Evolutionary conservation across 2,888 invertebrate genomes (phyloP).

Genomic region (Masnerella sp.): DNA sequence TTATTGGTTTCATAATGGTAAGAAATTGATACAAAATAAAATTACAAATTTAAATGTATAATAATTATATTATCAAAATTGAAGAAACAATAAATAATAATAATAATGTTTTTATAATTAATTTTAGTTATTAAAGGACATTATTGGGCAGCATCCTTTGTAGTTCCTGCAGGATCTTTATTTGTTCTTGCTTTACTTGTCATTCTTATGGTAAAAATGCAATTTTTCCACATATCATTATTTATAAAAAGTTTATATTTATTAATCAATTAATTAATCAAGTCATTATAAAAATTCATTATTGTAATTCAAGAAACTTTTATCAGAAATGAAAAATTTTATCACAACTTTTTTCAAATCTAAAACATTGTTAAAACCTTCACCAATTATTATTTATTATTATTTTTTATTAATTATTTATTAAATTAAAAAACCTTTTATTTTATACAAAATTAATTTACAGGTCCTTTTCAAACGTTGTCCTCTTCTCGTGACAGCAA

Average conservation of each 20-base stretch:
- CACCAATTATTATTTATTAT: too few relatives aligned
- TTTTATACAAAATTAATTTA: conserved; percentile 61
- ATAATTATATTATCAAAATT: too few relatives aligned
- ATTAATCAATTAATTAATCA: conserved; percentile 1
- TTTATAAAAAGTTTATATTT: background rate
- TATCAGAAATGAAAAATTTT: too few relatives aligned
- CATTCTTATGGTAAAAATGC: conserved; percentile 69
- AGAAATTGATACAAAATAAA: too few relatives aligned
- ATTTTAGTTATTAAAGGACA: conserved; percentile 67
- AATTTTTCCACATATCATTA: background rate
- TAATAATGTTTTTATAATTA: too few relatives aligned
- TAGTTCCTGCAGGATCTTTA: conserved; percentile 70
- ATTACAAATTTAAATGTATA: too few relatives aligned
- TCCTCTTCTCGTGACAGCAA: conserved; percentile 77
- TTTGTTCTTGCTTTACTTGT: conserved; percentile 68
- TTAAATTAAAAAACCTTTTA: too few relatives aligned
- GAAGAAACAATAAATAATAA: too few relatives aligned
- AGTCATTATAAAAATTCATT: background rate
- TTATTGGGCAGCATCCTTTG: conserved; percentile 69
- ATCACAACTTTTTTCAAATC: too few relatives aligned
- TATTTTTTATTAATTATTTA: too few relatives aligned
- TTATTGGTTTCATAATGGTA: conserved; percentile 60
- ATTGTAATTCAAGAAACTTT: conserved; percentile 4
- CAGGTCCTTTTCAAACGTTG: conserved; percentile 78
- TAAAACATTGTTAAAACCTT: too few relatives aligned